A percentile compares a stretch with the other conserved stretches of the same genome.
Conservation (phyloP, 2,113 vertebrate species). For the Cyphomyrus discorhynchus region DNA sequence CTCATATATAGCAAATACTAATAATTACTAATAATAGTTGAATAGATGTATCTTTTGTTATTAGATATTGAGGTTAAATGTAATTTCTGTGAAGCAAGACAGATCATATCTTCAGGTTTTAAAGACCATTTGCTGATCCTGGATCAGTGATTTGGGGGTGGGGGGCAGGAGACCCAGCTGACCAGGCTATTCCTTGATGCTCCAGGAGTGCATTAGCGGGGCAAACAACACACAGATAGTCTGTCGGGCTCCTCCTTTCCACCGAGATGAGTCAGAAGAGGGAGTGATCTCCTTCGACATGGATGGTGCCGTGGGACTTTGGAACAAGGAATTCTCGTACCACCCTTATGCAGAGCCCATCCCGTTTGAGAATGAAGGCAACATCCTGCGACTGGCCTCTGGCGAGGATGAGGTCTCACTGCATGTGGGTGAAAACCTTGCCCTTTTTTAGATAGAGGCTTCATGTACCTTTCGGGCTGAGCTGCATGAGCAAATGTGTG, state of each 20-base stretch:
- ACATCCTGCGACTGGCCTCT: constrained; percentile 57
- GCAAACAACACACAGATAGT: constrained; percentile 50
- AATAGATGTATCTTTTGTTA: background rate
- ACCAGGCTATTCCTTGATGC: background rate
- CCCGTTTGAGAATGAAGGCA: constrained; percentile 57
- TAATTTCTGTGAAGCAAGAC: background rate
- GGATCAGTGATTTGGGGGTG: background rate
- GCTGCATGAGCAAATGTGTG: background rate
- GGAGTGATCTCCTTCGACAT: constrained; percentile 73
- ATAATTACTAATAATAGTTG: background rate
- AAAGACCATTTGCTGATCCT: background rate
- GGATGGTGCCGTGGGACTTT: constrained; percentile 61
- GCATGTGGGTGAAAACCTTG: constrained; percentile 55
- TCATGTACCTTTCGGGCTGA: background rate
- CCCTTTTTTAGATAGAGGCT: background rate
- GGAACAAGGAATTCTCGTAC: constrained; percentile 65
- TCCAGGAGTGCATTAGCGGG: constrained; percentile 60
- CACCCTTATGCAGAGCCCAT: constrained; percentile 58
- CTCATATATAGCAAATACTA: background rate
- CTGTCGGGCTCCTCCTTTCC: constrained; percentile 69
- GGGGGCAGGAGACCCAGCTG: background rate
- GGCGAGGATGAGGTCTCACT: constrained; percentile 70
- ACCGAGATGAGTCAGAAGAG: constrained; percentile 53
- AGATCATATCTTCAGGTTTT: background rate
- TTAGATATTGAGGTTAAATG: background rate